Evolutionary conservation across 2,797 vertebrate species (phyloP), one percentile per base, ranked within the genome.

Genomic region (Muscicapa striata): DNA sequence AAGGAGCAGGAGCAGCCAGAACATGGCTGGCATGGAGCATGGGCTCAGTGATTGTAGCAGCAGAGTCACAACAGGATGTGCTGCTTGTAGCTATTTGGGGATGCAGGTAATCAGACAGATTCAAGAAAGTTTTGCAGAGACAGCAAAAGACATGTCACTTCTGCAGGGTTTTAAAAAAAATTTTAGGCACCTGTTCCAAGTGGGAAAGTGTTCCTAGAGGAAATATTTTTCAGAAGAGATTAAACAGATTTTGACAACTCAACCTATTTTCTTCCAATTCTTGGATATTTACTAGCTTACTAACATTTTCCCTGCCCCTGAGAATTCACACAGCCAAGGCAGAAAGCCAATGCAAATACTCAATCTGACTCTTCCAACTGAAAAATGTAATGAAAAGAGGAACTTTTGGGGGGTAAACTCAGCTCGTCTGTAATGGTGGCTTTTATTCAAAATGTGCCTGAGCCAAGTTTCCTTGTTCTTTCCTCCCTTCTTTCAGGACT

Each of bases 181-280:
- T 4, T 43, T 45, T 22, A 84, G 46, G 49, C 4, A 17, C 64
- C 64, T 75, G 46, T 68, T 95, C 68, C 72, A 92, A 90, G 54
- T 2, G 4, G 20, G n/a, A 49, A 94, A 87, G 29, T 32, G 29
- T 46, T 93, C 68, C 81, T 92, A 85, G 36, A 91, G n/a, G 68
- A 88, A 88, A 45, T 69, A 91, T 84, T 83, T 87, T 95, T 92
- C 82, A 89, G n/a, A 83, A 89, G 45, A 92, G 19, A 73, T 85
- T 78, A 73, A 79, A 85, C 89, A 75, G 22, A 43, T 22, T 87
- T 90, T 77, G 90, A 84, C 41, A 94, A 57, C 27, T 41, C 81
- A 90, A 89, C 34, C 34, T 87, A 55, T 93, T 94, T 93, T 90
- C 59, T 89, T 79, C 46, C 77, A 84, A 55, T 72, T 91, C 59